Evolutionary conservation across 2,113 vertebrate species (phyloP).

Genomic region (Pseudorasbora parva): DNA sequence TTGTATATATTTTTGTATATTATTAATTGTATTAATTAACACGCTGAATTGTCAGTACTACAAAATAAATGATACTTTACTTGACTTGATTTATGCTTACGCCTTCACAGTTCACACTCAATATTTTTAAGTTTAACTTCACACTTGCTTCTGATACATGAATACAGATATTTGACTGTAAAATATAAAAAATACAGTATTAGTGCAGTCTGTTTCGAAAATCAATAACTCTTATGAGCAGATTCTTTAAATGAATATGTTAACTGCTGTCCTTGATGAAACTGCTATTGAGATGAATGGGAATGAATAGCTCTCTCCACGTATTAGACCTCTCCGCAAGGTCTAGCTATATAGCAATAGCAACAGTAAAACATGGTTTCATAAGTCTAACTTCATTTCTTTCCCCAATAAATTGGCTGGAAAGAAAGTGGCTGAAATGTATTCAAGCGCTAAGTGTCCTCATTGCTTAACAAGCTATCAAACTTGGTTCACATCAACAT

Average conservation of each 20-base stretch:
- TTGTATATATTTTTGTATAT: too few relatives aligned
- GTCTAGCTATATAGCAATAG: background rate
- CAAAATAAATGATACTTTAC: too few relatives aligned
- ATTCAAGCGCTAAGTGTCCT: background rate
- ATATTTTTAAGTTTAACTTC: too few relatives aligned
- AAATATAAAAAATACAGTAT: too few relatives aligned
- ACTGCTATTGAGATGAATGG: background rate
- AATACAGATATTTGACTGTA: too few relatives aligned
- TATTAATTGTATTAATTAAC: too few relatives aligned
- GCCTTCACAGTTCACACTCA: too few relatives aligned
- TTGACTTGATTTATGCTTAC: too few relatives aligned
- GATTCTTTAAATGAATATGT: background rate
- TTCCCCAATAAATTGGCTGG: background rate
- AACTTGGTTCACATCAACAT: background rate
- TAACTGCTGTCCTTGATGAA: background rate
- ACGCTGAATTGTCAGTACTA: too few relatives aligned
- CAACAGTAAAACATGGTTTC: conserved; percentile 2
- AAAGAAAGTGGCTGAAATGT: background rate
- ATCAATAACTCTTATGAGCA: background rate
- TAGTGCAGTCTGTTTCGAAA: background rate
- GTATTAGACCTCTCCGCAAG: background rate
- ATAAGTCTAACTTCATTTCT: background rate
- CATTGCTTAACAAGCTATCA: background rate
- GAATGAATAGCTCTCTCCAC: background rate
- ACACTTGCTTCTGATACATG: too few relatives aligned